A percentile compares a stretch with the other conserved stretches of the same genome.
phyloP scores from a whole-genome alignment of 2,888 invertebrate species.

The Pollenia griseotomentosa region DNA sequence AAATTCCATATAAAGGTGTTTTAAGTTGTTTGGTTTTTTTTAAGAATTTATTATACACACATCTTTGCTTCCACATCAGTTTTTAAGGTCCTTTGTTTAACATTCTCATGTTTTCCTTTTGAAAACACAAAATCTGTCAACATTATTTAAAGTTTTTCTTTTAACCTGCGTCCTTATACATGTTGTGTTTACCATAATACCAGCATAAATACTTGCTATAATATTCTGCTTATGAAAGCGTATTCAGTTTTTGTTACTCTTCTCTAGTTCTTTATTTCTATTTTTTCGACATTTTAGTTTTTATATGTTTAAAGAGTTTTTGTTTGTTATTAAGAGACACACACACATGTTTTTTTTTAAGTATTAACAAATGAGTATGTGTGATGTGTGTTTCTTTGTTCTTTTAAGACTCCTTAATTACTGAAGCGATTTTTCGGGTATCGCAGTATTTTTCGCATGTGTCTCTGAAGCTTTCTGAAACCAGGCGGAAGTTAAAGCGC shows the following conservation, averaged over 20 bases:
- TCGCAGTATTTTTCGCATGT: too few relatives aligned
- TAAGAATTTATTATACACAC: not conserved
- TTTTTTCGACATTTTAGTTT: constrained; percentile 2
- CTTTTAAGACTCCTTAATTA: too few relatives aligned
- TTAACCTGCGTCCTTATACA: constrained; percentile 30
- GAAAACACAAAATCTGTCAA: constrained; percentile 51
- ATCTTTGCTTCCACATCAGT: not conserved
- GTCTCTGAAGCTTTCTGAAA: too few relatives aligned
- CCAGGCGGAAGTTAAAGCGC: too few relatives aligned
- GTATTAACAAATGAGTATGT: too few relatives aligned
- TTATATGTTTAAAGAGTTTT: not conserved
- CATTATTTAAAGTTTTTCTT: constrained; percentile 46
- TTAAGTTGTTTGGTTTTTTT: not conserved
- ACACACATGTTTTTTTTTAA: not conserved
- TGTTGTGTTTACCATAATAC: constrained; percentile 61
- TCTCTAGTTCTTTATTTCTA: not conserved
- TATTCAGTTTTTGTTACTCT: constrained; percentile 27
- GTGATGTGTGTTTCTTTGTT: too few relatives aligned
- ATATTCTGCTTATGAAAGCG: constrained; percentile 67
- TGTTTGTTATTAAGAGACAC: not conserved
- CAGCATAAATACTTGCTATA: constrained; percentile 54
- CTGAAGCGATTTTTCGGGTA: too few relatives aligned
- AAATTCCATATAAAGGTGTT: not conserved
- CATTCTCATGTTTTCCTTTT: not conserved
- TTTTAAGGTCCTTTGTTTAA: not conserved